A percentile compares a stretch with the other conserved stretches of the same genome.
These are phyloP conservation scores for Nasonovia ribisnigri DNA, from an alignment of 2,888 invertebrate species.

Conservation along the genomic window DNA sequence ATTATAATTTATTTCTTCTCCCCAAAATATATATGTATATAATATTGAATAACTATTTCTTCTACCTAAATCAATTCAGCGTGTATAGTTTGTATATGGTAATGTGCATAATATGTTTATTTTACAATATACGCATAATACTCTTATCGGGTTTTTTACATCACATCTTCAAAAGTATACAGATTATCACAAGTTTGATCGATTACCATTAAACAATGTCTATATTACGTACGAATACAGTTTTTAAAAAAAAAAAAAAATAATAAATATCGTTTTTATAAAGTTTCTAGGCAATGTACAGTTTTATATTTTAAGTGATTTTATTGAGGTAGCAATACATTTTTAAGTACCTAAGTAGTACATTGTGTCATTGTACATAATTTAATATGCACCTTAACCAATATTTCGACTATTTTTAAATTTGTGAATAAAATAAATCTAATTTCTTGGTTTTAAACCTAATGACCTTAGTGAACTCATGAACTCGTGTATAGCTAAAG, in stretches of 20 bases:
- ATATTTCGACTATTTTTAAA: not conserved
- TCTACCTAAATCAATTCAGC: not conserved
- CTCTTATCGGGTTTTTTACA: not conserved
- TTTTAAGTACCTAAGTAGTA: not conserved
- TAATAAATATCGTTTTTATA: not conserved
- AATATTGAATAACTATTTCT: not conserved
- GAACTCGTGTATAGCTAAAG: not conserved
- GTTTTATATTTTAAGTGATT: not conserved
- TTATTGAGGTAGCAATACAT: not conserved
- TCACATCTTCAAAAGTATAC: not conserved
- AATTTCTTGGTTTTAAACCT: not conserved
- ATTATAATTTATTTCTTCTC: not conserved
- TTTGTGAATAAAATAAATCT: not conserved
- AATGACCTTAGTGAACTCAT: not conserved
- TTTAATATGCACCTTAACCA: not conserved
- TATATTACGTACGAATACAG: not conserved
- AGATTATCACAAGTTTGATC: not conserved
- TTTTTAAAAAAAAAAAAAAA: not conserved
- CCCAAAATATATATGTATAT: not conserved
- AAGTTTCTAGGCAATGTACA: not conserved
- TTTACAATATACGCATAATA: not conserved
- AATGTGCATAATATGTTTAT: conserved; percentile 19
- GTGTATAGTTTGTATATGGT: not conserved
- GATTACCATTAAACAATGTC: not conserved
- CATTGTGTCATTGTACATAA: not conserved